phyloP scores from a whole-genome alignment of 1,140 invertebrate genomes.

The Carposina sasakii region DNA sequence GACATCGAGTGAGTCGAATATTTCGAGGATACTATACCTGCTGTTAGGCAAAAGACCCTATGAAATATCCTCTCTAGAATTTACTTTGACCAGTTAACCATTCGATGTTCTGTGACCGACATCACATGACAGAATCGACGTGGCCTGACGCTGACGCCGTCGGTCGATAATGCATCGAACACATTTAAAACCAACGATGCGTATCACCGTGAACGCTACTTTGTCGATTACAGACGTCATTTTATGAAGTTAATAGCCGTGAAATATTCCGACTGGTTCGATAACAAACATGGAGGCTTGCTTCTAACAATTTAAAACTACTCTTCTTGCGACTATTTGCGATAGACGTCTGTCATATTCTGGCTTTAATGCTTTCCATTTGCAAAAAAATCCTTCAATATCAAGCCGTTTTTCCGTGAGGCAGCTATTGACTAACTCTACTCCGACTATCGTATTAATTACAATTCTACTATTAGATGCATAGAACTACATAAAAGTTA shows the following conservation, averaged over 20 bases:
- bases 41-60: no score
- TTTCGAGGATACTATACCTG: no score
- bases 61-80: no score
- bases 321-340: neutral
- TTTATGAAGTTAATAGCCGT: constrained; percentile 46
- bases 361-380: no score
- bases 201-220: constrained; percentile 34
- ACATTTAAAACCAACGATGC: constrained; percentile 47
- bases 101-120: neutral
- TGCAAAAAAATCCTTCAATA: no score
- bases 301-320: neutral
- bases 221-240: constrained; percentile 41
- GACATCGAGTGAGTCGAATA: no score
- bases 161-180: constrained; percentile 4
- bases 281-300: neutral
- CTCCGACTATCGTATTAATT: no score
- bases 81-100: no score
- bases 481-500: no score
- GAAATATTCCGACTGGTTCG: constrained; percentile 36
- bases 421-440: no score
- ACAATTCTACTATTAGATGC: no score
- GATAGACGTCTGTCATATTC: neutral
- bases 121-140: neutral
- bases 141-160: neutral
- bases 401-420: no score